Percentiles rank a stretch among this genome's conserved stretches.
These are phyloP conservation scores for Sinocyclocheilus anophthalmus DNA, from an alignment of 2,113 vertebrate species.

Conservation along the genomic window DNA sequence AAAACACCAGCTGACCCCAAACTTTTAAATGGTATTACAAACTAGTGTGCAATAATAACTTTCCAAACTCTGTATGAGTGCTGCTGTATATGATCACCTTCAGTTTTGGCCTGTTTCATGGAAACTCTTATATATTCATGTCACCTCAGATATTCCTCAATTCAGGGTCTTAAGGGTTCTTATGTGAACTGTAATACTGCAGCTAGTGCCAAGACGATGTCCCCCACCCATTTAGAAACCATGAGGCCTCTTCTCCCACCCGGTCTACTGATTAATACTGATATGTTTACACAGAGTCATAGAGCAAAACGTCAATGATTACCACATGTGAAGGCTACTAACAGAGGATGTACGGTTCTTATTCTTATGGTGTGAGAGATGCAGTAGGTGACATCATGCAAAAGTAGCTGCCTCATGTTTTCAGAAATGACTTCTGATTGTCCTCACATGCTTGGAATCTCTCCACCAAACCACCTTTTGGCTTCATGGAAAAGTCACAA, in stretches of 20 bases:
- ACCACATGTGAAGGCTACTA: background rate
- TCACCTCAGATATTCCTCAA: conserved; percentile 29
- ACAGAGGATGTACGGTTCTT: background rate
- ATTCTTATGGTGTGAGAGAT: background rate
- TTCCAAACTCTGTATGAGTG: background rate
- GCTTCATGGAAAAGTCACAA: background rate
- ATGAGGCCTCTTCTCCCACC: background rate
- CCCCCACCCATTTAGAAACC: background rate
- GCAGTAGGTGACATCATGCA: background rate
- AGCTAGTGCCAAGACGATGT: background rate
- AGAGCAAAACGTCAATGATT: background rate
- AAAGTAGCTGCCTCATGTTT: conserved; percentile 5
- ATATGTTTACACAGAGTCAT: conserved; percentile 24
- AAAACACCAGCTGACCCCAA: background rate
- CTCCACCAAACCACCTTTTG: background rate
- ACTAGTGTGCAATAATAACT: background rate
- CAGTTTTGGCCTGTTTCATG: background rate
- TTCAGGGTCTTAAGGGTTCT: background rate
- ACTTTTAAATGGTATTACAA: background rate
- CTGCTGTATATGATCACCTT: background rate
- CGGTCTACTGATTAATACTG: background rate
- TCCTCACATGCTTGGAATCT: conserved; percentile 3
- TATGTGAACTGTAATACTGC: conserved; percentile 17
- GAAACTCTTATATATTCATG: conserved; percentile 6
- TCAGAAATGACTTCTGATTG: background rate